phyloP scores from a whole-genome alignment of 2,797 vertebrate genomes.

The Phalanger gymnotis region DNA sequence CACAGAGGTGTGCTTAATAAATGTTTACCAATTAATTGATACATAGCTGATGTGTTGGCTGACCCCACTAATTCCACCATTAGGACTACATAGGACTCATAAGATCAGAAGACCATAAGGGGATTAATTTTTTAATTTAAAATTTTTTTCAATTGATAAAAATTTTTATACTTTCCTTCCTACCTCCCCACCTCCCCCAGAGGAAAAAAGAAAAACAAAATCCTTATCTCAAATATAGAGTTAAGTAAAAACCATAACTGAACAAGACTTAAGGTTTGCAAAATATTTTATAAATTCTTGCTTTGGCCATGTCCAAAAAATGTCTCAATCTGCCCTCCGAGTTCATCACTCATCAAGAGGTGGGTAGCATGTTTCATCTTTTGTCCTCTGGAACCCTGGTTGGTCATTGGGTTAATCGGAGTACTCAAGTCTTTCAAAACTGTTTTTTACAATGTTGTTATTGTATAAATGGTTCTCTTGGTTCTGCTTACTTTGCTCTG shows the following conservation, averaged over 20 bases:
- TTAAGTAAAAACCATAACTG: background rate
- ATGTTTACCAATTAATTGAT: background rate
- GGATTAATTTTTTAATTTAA: background rate
- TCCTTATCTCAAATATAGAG: background rate
- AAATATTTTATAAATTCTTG: background rate
- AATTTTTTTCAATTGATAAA: background rate
- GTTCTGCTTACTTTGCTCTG: background rate
- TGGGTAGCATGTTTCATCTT: background rate
- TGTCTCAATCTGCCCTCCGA: background rate
- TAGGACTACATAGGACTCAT: background rate
- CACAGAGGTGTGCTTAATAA: background rate
- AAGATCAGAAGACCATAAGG: background rate
- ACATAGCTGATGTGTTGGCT: background rate
- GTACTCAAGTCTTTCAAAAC: background rate
- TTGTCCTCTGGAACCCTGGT: background rate
- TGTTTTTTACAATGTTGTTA: background rate
- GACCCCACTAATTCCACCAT: background rate
- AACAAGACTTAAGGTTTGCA: background rate
- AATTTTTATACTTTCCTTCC: background rate
- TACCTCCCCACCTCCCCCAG: background rate
- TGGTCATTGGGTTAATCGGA: background rate
- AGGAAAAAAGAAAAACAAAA: background rate
- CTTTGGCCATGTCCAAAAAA: background rate
- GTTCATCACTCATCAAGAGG: background rate
- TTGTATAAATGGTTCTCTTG: background rate